Conservation (phyloP, 2,888 invertebrate species). For the Caenorhabditis sinica region DNA sequence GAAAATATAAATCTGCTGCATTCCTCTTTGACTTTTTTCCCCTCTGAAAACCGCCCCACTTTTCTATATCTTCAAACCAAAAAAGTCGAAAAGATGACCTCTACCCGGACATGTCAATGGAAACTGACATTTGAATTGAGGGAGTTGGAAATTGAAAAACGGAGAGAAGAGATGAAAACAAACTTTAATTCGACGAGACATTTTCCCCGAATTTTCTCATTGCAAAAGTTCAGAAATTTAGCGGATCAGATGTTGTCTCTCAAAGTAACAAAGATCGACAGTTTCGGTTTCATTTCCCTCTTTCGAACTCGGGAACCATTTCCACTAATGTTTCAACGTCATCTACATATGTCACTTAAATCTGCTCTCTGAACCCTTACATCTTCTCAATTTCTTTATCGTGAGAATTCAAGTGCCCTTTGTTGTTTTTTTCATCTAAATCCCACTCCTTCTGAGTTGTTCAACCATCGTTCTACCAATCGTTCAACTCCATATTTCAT, state of each 20-base stretch:
- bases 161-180: slow-evolving; percentile 1
- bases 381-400: slow-evolving; percentile 28
- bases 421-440: slow-evolving; percentile 4
- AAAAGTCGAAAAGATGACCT: slow-evolving; percentile 27
- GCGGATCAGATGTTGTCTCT: not conserved
- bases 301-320: not conserved
- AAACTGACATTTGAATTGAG: slow-evolving; percentile 30
- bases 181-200: slow-evolving; percentile 37
- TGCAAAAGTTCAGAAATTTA: slow-evolving; percentile 13
- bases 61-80: not conserved
- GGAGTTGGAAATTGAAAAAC: slow-evolving; percentile 33
- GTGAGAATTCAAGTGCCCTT: slow-evolving; percentile 30
- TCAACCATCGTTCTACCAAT: not conserved
- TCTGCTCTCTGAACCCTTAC: slow-evolving; percentile 33
- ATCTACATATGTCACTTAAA: slow-evolving; percentile 15
- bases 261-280: slow-evolving; percentile 25
- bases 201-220: slow-evolving; percentile 1
- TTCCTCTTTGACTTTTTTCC: not conserved
- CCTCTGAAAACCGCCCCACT: not conserved
- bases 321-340: slow-evolving; percentile 11
- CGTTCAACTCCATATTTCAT: not conserved
- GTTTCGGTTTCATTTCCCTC: not conserved
- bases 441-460: not conserved
- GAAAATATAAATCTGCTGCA: not conserved
- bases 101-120: slow-evolving; percentile 25